phyloP scores from a whole-genome alignment of 2,113 vertebrate genomes.

The Trochalopteron elliotii region DNA sequence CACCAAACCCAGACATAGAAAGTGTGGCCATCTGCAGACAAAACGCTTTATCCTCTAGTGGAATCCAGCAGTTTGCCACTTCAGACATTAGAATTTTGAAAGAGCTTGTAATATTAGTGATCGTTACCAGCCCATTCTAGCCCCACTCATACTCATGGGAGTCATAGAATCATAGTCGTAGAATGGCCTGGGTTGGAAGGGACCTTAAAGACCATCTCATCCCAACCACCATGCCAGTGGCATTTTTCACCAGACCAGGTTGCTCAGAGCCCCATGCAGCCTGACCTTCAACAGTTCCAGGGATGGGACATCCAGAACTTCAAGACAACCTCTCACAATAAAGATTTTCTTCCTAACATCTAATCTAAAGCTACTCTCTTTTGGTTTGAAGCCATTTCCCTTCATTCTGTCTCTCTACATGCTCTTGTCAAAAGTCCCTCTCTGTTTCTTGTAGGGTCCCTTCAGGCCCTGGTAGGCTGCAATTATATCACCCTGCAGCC shows the following conservation, averaged over 20 bases:
- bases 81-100: background rate
- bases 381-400: background rate
- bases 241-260: background rate
- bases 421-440: background rate
- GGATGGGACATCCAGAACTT: background rate
- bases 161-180: rapidly evolving
- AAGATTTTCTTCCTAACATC: background rate
- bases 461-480: background rate
- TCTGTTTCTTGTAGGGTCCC: background rate
- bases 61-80: background rate
- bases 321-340: background rate
- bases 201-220: background rate
- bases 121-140: background rate
- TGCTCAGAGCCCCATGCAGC: background rate
- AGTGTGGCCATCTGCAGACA: background rate
- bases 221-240: background rate
- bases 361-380: background rate
- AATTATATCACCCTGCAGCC: background rate
- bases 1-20: background rate
- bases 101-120: background rate
- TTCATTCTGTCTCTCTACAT: background rate
- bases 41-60: background rate
- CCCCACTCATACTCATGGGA: background rate
- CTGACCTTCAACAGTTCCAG: background rate
- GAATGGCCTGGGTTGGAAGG: background rate